Conservation (phyloP, 1,140 invertebrate genomes). For the Drosophila pruinosa region DNA sequence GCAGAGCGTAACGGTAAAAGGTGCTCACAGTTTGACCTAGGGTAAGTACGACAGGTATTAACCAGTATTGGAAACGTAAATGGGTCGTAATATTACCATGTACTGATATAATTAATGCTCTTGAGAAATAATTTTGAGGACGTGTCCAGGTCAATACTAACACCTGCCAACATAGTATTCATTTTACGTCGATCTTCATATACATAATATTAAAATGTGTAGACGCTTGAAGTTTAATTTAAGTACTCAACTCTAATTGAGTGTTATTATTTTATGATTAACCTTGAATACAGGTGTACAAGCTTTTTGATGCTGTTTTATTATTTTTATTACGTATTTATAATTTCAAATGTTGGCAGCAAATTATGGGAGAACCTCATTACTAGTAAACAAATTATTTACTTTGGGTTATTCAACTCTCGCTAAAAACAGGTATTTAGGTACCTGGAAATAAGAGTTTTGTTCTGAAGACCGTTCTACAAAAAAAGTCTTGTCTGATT, state of each 20-base stretch:
- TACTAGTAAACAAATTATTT: not conserved
- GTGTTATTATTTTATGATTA: not conserved
- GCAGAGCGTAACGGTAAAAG: constrained; percentile 45
- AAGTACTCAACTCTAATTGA: too few relatives aligned
- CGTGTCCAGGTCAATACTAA: constrained; percentile 4
- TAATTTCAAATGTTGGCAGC: not conserved
- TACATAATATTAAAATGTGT: too few relatives aligned
- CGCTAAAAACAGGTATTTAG: not conserved
- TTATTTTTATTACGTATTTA: too few relatives aligned
- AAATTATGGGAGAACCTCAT: not conserved
- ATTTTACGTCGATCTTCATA: too few relatives aligned
- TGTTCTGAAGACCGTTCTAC: not conserved
- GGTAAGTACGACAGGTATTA: constrained; percentile 55
- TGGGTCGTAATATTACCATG: not conserved
- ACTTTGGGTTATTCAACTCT: not conserved
- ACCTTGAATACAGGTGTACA: not conserved
- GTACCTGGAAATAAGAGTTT: not conserved
- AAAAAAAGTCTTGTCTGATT: not conserved
- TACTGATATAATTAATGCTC: not conserved
- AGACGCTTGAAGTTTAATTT: not conserved
- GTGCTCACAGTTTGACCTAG: constrained; percentile 55
- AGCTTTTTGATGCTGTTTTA: too few relatives aligned
- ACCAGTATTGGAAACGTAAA: constrained; percentile 27
- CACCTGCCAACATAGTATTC: not conserved
- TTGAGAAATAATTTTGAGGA: constrained; percentile 9